phyloP scores from a whole-genome alignment of 2,888 invertebrate genomes.

The Zaprionus obscuricornis region DNA sequence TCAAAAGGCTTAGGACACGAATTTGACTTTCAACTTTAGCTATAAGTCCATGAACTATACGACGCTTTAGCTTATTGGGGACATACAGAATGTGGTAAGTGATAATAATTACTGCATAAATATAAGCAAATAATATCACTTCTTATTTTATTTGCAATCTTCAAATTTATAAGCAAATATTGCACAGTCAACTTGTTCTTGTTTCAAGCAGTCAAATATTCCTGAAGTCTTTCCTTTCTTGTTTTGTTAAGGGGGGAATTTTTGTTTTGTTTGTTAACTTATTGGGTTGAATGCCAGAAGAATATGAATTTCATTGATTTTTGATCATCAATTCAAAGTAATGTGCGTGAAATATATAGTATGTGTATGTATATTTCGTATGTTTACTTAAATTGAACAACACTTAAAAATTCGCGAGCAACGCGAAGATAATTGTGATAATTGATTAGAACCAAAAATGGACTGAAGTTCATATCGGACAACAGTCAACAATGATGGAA shows the following conservation, averaged over 20 bases:
- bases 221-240: not conserved
- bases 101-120: too few species aligned
- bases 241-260: constrained; percentile 1
- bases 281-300: too few species aligned
- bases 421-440: not conserved
- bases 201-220: constrained; percentile 7
- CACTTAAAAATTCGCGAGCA: not conserved
- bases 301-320: constrained; percentile 4
- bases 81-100: too few species aligned
- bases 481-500: constrained; percentile 1
- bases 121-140: constrained; percentile 7
- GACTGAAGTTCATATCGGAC: not conserved
- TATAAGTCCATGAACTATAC: constrained; percentile 27
- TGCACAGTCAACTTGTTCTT: constrained; percentile 31
- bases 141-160: constrained; percentile 15
- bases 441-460: constrained; percentile 19
- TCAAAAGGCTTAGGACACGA: constrained; percentile 31
- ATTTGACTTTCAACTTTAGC: constrained; percentile 30
- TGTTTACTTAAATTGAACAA: not conserved
- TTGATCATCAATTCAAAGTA: constrained; percentile 6
- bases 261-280: not conserved
- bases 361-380: too few species aligned
- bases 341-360: too few species aligned
- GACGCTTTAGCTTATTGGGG: too few species aligned
- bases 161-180: constrained; percentile 29